These are phyloP conservation scores for Albula goreensis DNA, from an alignment of 2,113 vertebrate species.

Conservation along the genomic window DNA sequence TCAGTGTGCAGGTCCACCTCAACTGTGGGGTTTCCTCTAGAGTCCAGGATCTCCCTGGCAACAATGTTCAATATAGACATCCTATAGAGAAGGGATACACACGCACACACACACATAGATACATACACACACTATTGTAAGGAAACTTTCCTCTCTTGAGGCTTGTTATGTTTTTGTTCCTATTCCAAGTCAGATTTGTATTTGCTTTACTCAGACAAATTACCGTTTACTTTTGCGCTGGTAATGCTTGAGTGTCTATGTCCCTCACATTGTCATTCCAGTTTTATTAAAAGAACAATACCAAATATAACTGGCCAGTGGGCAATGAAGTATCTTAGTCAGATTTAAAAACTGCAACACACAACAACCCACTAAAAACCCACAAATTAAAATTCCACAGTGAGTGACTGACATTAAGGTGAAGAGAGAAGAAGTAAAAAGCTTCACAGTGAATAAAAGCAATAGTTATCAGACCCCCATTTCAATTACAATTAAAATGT, in stretches of 20 bases:
- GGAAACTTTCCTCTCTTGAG: background rate
- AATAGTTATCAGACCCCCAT: background rate
- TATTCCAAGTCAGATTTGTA: background rate
- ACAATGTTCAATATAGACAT: slow-evolving; percentile 89
- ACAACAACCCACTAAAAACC: background rate
- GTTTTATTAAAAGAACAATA: background rate
- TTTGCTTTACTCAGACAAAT: no score
- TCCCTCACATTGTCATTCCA: background rate
- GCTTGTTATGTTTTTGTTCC: background rate
- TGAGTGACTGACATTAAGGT: background rate
- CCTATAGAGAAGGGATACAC: slow-evolving; percentile 38
- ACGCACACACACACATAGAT: fast-evolving
- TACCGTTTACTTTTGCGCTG: no score
- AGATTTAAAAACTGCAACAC: background rate
- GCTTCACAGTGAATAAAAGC: background rate
- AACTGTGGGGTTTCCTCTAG: slow-evolving; percentile 74
- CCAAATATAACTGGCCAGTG: background rate
- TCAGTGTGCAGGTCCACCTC: slow-evolving; percentile 86
- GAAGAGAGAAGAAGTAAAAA: background rate
- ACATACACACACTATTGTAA: background rate
- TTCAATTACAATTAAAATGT: background rate
- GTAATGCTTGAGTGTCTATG: background rate
- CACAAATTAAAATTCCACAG: background rate
- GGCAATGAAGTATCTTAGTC: background rate
- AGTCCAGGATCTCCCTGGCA: slow-evolving; percentile 91